Conservation (phyloP, 1,140 invertebrate species). For the Eriosoma lanigerum region DNA sequence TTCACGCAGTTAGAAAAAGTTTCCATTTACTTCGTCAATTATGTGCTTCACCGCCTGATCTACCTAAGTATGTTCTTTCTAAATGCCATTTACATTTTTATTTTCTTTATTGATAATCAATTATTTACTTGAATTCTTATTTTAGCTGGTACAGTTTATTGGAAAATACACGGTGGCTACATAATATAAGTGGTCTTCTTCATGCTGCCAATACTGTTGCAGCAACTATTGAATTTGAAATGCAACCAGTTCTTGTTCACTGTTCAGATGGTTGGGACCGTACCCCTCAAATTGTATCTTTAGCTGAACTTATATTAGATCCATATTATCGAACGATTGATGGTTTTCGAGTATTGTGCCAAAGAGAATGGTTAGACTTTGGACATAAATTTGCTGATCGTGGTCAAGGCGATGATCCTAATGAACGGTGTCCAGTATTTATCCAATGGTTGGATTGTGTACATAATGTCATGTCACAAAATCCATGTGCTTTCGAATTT, state of each 20-base stretch:
- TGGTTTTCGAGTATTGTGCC: conserved; percentile 89
- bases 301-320: conserved; percentile 89
- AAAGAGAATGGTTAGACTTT: conserved; percentile 94
- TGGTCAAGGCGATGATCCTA: conserved; percentile 84
- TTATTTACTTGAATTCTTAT: conserved; percentile 53
- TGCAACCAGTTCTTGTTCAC: conserved; percentile 89
- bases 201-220: conserved; percentile 78
- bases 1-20: conserved; percentile 89
- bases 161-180: conserved; percentile 87
- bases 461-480: conserved; percentile 87
- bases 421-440: conserved; percentile 94
- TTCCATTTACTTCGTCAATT: conserved; percentile 76
- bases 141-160: conserved; percentile 83
- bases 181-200: conserved; percentile 81
- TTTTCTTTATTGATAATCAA: conserved; percentile 17
- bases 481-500: conserved; percentile 93
- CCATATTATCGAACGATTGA: conserved; percentile 90
- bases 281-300: conserved; percentile 89
- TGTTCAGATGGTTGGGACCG: conserved; percentile 98
- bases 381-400: conserved; percentile 97
- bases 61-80: conserved; percentile 68
- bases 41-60: conserved; percentile 73
- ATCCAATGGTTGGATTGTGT: conserved; percentile 97
- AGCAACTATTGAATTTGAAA: conserved; percentile 77
- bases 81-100: background rate